phyloP scores from a whole-genome alignment of 2,113 vertebrate genomes.

The Aviceda subcristata region DNA sequence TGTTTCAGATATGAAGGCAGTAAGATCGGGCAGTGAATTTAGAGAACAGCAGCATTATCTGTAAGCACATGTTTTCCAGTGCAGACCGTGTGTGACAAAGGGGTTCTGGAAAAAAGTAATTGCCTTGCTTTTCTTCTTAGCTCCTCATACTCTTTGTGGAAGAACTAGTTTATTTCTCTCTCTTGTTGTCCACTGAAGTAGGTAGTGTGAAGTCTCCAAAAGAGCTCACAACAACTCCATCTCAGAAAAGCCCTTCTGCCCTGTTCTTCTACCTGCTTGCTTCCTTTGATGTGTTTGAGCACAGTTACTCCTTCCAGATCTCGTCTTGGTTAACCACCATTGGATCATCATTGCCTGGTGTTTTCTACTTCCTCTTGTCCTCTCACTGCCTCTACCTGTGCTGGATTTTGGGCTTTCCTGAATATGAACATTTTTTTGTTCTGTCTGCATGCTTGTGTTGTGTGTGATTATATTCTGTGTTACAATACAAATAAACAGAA shows the following conservation, averaged over 20 bases:
- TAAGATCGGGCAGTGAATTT: background rate
- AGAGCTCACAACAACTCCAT: background rate
- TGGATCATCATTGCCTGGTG: background rate
- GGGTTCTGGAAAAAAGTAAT: background rate
- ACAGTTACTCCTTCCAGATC: background rate
- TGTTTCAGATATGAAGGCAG: background rate
- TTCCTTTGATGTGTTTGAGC: background rate
- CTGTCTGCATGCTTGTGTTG: background rate
- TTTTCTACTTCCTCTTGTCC: background rate
- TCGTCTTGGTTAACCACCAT: background rate
- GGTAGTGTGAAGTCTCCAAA: background rate
- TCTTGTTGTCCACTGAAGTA: background rate
- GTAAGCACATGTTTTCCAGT: background rate
- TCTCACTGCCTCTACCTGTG: background rate
- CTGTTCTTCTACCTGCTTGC: too few species aligned
- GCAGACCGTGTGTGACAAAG: background rate
- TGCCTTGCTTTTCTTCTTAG: background rate
- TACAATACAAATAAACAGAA: background rate
- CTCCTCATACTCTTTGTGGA: background rate
- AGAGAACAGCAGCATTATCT: background rate
- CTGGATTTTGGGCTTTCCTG: background rate
- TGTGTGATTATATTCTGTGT: background rate
- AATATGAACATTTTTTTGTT: background rate
- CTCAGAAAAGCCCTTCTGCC: background rate
- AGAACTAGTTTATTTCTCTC: background rate